Conservation (phyloP, 2,888 invertebrate species). For the Pedicia rivosa region DNA sequence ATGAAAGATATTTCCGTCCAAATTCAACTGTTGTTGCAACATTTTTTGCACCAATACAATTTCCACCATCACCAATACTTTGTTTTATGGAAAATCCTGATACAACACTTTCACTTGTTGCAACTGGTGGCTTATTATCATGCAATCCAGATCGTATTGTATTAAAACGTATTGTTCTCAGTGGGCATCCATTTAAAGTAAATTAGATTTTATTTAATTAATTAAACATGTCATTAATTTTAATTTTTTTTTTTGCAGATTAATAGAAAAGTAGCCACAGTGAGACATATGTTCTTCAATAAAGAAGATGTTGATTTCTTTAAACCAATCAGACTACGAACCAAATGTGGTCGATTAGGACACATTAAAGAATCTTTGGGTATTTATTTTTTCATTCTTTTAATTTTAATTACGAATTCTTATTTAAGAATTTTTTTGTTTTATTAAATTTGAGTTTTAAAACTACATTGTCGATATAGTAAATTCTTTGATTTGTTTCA, state of each 20-base stretch:
- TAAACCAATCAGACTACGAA: slow-evolving; percentile 82
- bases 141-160: slow-evolving; percentile 83
- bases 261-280: slow-evolving; percentile 69
- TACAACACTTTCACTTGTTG: slow-evolving; percentile 55
- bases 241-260: slow-evolving; percentile 28
- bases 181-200: slow-evolving; percentile 47
- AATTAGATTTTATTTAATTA: slow-evolving; percentile 1
- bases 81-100: slow-evolving; percentile 32
- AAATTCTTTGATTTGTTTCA: no score
- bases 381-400: slow-evolving; percentile 28
- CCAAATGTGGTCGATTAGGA: slow-evolving; percentile 84
- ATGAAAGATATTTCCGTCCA: slow-evolving; percentile 81
- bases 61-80: slow-evolving; percentile 28
- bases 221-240: slow-evolving; percentile 6
- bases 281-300: slow-evolving; percentile 97
- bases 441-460: no score
- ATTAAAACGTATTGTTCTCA: slow-evolving; percentile 81
- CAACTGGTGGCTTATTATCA: slow-evolving; percentile 74
- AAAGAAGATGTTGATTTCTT: slow-evolving; percentile 92
- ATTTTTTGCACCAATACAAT: slow-evolving; percentile 70
- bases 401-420: slow-evolving; percentile 1
- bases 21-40: slow-evolving; percentile 80
- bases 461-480: no score
- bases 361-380: slow-evolving; percentile 89
- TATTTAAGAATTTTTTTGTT: no score